Base-by-base conservation (phyloP, 2,113 vertebrate genomes). In the Coturnix japonica region DNA sequence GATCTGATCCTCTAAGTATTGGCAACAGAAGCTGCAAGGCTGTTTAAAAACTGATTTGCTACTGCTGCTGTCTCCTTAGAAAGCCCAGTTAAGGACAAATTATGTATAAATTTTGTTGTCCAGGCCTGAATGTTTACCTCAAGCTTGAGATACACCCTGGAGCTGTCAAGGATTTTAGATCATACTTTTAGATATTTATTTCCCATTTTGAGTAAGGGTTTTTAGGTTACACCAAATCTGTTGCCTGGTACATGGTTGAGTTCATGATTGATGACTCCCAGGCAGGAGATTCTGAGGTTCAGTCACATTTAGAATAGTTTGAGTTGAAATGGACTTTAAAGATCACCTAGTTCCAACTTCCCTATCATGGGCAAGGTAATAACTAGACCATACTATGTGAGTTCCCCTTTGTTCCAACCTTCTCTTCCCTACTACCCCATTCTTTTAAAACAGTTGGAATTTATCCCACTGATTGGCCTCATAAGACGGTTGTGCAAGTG, bases 41-140 rank as follows among this genome's bases (percentile, higher is more conserved):
- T 79, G 23, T 63, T 88, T 79, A 26, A 76, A 89, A 84, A 56
- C 51, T 82, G 67, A 54, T 76, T 85, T 95, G 7, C 43, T 66
- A 31, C 54, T 3, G 0, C 43, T 87, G 4, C 26, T 3, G 1
- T 15, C 49, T 84, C 59, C 66, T 54, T 49, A 28, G 31, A 43
- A 93, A 76, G 37, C 31, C 33, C 73, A 74, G 59, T 19, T 46
- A 92, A 89, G 66, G 60, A 47, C 28, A 63, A 79, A 84, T 26
- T 19, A 20, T 46, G 66, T 37, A 77, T 37, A 77, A 89, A 79
- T 13, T 14, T 26, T 57, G 0, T 53, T 81, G 39, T 54, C n/a
- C n/a, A 54, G 66, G 44, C 30, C 43, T 71, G 75, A 83, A 60
- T 9, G 17, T 9, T 71, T 87, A 57, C 76, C 69, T 87, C 4